These are phyloP conservation scores for Micromesistius poutassou DNA, from an alignment of 2,797 vertebrate genomes.

Conservation along the genomic window DNA sequence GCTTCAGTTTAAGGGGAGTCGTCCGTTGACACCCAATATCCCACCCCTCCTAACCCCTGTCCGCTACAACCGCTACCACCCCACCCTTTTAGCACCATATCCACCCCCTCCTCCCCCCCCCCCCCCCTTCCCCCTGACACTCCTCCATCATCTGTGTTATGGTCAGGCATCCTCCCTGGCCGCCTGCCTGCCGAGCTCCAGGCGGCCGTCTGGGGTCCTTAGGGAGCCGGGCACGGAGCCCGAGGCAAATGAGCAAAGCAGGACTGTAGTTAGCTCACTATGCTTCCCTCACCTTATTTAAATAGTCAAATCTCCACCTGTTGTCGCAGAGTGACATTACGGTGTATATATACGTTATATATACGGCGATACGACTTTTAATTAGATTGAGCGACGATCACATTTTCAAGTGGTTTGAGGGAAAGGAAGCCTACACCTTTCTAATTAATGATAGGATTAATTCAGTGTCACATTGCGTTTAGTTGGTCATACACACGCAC, in stretches of 20 bases:
- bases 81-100: constrained; percentile 42
- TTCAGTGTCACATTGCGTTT: too few relatives aligned
- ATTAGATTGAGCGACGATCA: too few relatives aligned
- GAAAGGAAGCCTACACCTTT: too few relatives aligned
- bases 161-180: constrained; percentile 60
- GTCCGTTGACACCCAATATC: constrained; percentile 50
- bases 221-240: constrained; percentile 55
- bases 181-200: constrained; percentile 51
- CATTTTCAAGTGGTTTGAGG: too few relatives aligned
- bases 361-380: too few relatives aligned
- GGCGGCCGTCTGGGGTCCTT: constrained; percentile 65
- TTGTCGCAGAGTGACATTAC: constrained; percentile 28
- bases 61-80: constrained; percentile 23
- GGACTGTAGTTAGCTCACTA: constrained; percentile 44
- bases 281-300: constrained; percentile 65
- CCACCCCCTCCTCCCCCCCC: constrained; percentile 47
- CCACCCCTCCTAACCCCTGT: too few relatives aligned
- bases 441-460: too few relatives aligned
- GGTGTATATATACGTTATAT: too few relatives aligned
- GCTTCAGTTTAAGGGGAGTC: constrained; percentile 61
- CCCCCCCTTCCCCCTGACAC: constrained; percentile 36
- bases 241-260: constrained; percentile 26
- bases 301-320: constrained; percentile 60
- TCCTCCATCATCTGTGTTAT: constrained; percentile 63
- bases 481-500: neutral